Percentiles rank a stretch among this genome's conserved stretches.
Conservation (phyloP, 1,140 invertebrate species). For the Drosophila pseudoobscura region DNA sequence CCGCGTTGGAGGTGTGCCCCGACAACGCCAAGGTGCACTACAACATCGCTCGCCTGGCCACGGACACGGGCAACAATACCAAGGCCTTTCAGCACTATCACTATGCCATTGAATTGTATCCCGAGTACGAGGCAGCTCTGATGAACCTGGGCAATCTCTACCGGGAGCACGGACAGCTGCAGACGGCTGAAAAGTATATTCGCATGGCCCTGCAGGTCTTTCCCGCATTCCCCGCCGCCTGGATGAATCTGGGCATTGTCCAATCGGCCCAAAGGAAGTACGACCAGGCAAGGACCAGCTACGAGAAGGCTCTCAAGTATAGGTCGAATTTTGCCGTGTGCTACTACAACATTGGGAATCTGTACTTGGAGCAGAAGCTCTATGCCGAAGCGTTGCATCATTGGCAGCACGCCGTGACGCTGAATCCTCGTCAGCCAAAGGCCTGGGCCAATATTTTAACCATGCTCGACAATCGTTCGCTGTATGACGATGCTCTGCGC, state of each 20-base stretch:
- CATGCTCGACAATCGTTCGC: conserved; percentile 92
- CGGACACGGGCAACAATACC: conserved; percentile 88
- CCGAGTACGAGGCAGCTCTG: conserved; percentile 97
- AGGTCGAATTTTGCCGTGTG: conserved; percentile 95
- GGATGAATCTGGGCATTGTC: conserved; percentile 99
- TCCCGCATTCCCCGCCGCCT: conserved; percentile 96
- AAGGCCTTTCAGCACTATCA: conserved; percentile 91
- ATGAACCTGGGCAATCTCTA: conserved; percentile 98
- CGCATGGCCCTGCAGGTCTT: conserved; percentile 89
- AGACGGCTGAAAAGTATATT: conserved; percentile 91
- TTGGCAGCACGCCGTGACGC: conserved; percentile 91
- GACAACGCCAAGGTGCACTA: conserved; percentile 98
- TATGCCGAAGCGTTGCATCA: conserved; percentile 86
- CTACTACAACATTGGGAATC: conserved; percentile 96
- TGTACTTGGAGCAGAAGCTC: conserved; percentile 86
- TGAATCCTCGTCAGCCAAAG: conserved; percentile 90
- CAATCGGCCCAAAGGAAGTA: conserved; percentile 89
- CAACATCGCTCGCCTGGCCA: conserved; percentile 95
- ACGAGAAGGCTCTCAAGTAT: conserved; percentile 90
- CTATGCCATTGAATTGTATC: conserved; percentile 92
- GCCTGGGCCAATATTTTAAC: conserved; percentile 97
- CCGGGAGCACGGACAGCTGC: conserved; percentile 89
- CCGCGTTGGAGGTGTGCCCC: conserved; percentile 90
- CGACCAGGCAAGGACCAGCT: conserved; percentile 90
- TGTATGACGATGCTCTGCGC: conserved; percentile 87